A percentile compares a stretch with the other conserved stretches of the same genome.
Evolutionary conservation across 2,113 vertebrate species (phyloP).

Genomic region (Axis porcinus): DNA sequence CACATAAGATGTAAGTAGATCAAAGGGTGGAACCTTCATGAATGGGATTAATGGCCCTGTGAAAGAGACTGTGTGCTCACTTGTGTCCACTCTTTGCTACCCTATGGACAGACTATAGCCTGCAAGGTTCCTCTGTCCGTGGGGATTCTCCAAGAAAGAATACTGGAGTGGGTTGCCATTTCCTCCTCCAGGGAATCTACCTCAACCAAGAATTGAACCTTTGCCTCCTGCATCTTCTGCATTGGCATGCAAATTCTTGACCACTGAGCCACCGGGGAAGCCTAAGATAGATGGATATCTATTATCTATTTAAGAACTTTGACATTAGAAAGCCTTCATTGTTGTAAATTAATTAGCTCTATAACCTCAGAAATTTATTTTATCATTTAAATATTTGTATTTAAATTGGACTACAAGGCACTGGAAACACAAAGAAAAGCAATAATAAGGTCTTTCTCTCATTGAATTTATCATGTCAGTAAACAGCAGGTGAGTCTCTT

Average conservation of each 20-base stretch:
- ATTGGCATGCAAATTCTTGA: not conserved
- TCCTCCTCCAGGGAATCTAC: not conserved
- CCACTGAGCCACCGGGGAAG: not conserved
- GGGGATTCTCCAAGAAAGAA: not conserved
- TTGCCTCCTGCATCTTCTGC: not conserved
- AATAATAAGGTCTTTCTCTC: not conserved
- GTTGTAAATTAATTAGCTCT: not conserved
- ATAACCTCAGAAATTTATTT: not conserved
- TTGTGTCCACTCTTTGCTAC: not conserved
- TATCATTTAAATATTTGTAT: not conserved
- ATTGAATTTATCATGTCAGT: not conserved
- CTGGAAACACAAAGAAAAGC: not conserved
- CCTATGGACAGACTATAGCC: not conserved
- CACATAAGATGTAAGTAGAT: not conserved
- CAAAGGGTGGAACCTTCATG: not conserved
- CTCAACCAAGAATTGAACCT: not conserved
- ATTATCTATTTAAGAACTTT: not conserved
- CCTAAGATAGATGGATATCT: not conserved
- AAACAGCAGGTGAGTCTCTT: not conserved
- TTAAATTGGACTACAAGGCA: not conserved
- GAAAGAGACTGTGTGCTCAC: not conserved
- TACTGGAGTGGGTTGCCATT: not conserved
- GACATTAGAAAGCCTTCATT: not conserved
- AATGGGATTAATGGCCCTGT: not conserved
- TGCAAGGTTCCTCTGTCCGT: rapidly evolving